phyloP scores from a whole-genome alignment of 2,797 vertebrate genomes.

The Semotilus atromaculatus region DNA sequence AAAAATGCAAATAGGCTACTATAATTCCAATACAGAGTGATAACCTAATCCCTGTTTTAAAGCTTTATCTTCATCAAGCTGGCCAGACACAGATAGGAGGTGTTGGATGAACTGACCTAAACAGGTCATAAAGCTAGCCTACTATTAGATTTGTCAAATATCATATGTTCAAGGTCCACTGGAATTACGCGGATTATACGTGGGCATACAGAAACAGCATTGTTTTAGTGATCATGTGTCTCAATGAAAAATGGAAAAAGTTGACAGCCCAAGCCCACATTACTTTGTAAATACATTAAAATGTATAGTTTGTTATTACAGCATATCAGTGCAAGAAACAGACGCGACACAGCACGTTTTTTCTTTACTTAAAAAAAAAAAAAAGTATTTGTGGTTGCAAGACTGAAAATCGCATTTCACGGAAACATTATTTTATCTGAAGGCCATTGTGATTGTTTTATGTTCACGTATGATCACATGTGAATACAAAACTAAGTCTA shows the following conservation, averaged over 20 bases:
- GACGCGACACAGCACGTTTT: background rate
- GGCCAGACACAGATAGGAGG: slow-evolving; percentile 82
- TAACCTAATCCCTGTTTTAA: slow-evolving; percentile 80
- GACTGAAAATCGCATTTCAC: background rate
- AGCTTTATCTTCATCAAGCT: slow-evolving; percentile 82
- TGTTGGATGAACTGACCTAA: slow-evolving; percentile 77
- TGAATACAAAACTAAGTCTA: background rate
- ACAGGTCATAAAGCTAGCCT: slow-evolving; percentile 77
- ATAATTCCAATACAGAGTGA: background rate
- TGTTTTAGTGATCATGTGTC: background rate
- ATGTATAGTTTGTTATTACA: background rate
- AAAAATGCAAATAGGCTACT: background rate
- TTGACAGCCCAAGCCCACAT: background rate
- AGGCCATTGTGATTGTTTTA: background rate
- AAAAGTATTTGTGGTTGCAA: background rate
- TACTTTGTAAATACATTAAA: background rate
- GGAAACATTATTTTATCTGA: background rate
- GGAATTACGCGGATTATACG: slow-evolving; percentile 76
- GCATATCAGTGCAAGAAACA: background rate
- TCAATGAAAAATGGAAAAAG: slow-evolving; percentile 15
- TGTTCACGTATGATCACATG: background rate
- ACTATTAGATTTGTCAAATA: slow-evolving; percentile 83
- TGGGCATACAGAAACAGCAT: slow-evolving; percentile 65
- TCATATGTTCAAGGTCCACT: slow-evolving; percentile 81
- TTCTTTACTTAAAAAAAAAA: too few species aligned